Conservation (phyloP, 2,113 vertebrate genomes). For the Dryoscopus gambensis region DNA sequence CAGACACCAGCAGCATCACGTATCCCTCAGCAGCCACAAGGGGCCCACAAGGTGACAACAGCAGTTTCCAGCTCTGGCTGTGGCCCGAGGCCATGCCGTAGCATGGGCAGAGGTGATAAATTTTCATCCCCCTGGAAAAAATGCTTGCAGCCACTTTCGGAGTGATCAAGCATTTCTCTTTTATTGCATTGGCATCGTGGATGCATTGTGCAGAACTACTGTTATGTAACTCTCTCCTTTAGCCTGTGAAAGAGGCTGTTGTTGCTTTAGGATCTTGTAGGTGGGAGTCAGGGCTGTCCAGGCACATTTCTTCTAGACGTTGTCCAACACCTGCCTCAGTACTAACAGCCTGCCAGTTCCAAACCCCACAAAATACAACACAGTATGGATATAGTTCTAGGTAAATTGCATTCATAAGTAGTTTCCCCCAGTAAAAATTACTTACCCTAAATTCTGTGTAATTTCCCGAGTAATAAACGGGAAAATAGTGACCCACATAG, state of each 20-base stretch:
- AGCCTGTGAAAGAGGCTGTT: neutral
- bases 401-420: neutral
- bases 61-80: neutral
- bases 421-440: neutral
- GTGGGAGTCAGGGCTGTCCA: neutral
- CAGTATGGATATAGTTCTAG: neutral
- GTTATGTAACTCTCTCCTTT: neutral
- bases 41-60: neutral
- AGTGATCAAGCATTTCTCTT: neutral
- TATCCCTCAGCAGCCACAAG: neutral
- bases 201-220: neutral
- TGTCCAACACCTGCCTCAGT: neutral
- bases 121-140: neutral
- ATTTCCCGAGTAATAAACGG: neutral
- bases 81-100: fast-evolving
- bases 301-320: neutral
- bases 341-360: neutral
- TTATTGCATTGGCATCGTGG: neutral
- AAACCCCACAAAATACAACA: neutral
- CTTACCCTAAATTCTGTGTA: neutral
- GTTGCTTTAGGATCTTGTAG: neutral
- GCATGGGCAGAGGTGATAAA: neutral
- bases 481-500: neutral
- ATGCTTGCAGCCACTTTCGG: neutral
- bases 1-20: neutral